Percentiles rank a stretch among this genome's conserved stretches.
phyloP scores from a whole-genome alignment of 2,888 invertebrate genomes.

The Apodemia duryi region DNA sequence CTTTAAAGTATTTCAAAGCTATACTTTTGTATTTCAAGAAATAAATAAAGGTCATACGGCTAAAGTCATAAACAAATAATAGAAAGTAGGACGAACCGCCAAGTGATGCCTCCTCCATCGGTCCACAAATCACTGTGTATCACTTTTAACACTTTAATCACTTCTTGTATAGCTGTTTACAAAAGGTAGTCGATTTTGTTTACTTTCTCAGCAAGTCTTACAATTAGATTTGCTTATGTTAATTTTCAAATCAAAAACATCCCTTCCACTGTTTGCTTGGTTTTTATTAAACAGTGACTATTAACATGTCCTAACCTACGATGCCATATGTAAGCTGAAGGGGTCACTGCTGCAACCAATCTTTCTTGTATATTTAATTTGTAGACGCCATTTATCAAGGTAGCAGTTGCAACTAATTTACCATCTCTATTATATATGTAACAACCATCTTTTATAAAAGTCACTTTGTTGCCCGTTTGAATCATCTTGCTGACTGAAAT shows the following conservation, averaged over 20 bases:
- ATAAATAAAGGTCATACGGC: neutral
- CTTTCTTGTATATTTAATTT: neutral
- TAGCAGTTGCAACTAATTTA: too few relatives aligned
- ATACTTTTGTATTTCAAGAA: too few relatives aligned
- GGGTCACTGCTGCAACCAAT: neutral
- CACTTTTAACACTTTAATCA: conserved; percentile 7
- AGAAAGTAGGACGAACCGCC: conserved; percentile 33
- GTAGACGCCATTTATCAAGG: too few relatives aligned
- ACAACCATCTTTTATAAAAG: conserved; percentile 22
- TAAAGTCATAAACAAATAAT: conserved; percentile 1
- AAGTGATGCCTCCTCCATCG: conserved; percentile 21
- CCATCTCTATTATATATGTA: conserved; percentile 14
- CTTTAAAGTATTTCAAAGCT: too few relatives aligned
- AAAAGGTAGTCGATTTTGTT: conserved; percentile 37
- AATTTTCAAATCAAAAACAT: conserved; percentile 23
- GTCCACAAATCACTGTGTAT: too few relatives aligned
- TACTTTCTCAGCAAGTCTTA: conserved; percentile 34
- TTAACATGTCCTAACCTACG: neutral
- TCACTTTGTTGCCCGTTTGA: conserved; percentile 21
- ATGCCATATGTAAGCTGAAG: neutral
- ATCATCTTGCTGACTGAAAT: conserved; percentile 23
- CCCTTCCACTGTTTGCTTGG: conserved; percentile 28
- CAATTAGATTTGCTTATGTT: conserved; percentile 27
- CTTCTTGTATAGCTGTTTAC: conserved; percentile 30
- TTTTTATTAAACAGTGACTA: conserved; percentile 25